Base-by-base conservation (phyloP, 2,797 vertebrate genomes). In the Lepilemur ruficaudatus region DNA sequence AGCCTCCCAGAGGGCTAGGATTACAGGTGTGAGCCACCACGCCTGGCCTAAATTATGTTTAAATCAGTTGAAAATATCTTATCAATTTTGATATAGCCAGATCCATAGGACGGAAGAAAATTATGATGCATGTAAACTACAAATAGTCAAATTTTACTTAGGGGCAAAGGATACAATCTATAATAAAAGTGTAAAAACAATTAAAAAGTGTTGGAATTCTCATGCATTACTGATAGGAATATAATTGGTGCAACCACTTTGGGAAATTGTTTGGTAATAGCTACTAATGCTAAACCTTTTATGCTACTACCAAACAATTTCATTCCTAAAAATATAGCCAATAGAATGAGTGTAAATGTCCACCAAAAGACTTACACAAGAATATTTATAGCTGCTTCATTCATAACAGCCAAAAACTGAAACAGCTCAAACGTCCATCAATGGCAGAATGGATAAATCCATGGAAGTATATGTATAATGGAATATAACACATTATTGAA, bases 391-490 rank as follows among this genome's bases (percentile, higher is more conserved):
- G 72, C 32, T 30, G 23, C 67, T 55, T 12, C 18, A 1, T 32
- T 65, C 52, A 10, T 22, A 6, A 46, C 1, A 38, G 35, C 14
- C 35, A 11, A 61, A 32, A 7, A 9, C 48, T 30, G 23, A 48
- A 18, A 10, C 8, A 38, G 12, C 41, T 69, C 4, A 0, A 0
- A 9, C 15, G 57, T 17, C 55, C 28, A 1, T 70, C 13, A 0
- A 1, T 12, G 46, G 38, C 11, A 4, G 4, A 5, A 15, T 20
- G 57, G 41, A 25, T 25, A 11, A 4, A 4, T 41, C 25, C 2
- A 8, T 4, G 13, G 9, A 11, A 18, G n/a, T 25, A 0, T 3
- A 1, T 1, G 3, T 2, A 4, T 1, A 4, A 17, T 1, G n/a
- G 84, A 80, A 6, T 23, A 22, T 4, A 6, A 9, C 50, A 0